These are phyloP conservation scores for Oriolus oriolus DNA, from an alignment of 2,113 vertebrate genomes.

Conservation along the genomic window DNA sequence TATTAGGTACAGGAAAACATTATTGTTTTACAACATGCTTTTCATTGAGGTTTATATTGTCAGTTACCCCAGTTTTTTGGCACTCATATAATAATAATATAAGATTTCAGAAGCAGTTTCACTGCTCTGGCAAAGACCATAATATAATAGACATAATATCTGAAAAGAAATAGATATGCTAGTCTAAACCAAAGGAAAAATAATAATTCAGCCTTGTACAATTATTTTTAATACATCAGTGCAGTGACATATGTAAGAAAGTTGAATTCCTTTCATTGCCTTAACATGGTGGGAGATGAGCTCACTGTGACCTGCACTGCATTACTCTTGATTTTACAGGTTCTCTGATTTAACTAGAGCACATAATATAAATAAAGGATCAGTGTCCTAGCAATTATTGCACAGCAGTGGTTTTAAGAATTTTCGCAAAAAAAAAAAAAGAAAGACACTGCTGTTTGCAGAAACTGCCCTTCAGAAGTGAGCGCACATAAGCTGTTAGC, in stretches of 20 bases:
- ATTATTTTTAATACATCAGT: not conserved
- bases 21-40: not conserved
- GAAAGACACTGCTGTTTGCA: not conserved
- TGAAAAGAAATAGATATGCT: not conserved
- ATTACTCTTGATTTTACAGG: not conserved
- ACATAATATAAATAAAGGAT: not conserved
- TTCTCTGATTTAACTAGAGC: not conserved
- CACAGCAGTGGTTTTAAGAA: not conserved
- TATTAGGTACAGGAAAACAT: not conserved
- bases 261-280: not conserved
- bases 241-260: not conserved
- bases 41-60: not conserved
- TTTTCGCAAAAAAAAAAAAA: not conserved
- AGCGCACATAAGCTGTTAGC: not conserved
- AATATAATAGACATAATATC: not conserved
- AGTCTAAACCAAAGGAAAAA: not conserved
- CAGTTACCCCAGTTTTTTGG: not conserved
- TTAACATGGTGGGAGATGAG: not conserved
- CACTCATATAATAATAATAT: not conserved
- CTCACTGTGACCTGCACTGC: not conserved
- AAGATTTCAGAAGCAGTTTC: not conserved
- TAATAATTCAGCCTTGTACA: not conserved
- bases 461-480: not conserved
- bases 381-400: not conserved
- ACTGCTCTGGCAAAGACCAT: not conserved